Conservation (phyloP, 2,797 vertebrate species). For the Phrynocephalus forsythii region DNA sequence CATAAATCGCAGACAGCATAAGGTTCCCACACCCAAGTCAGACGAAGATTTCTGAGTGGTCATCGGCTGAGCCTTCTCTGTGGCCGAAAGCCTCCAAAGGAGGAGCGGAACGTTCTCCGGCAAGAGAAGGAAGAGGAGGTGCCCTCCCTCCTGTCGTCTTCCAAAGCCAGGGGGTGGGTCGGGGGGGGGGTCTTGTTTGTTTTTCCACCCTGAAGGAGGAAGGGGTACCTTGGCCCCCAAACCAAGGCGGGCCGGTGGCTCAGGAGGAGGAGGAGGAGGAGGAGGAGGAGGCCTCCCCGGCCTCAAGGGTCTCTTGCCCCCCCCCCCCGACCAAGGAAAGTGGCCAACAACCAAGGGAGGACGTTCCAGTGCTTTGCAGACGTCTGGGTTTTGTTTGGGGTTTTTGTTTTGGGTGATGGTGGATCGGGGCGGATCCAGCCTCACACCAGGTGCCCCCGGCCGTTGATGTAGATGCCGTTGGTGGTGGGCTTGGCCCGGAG, state of each 20-base stretch:
- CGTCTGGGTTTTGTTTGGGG: not conserved
- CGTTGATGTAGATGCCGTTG: constrained; percentile 80
- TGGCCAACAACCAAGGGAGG: not conserved
- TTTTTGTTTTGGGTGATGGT: not conserved
- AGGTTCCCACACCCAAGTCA: no score
- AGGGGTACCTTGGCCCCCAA: no score
- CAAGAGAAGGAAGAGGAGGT: not conserved
- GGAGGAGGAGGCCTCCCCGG: not conserved
- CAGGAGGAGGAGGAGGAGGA: not conserved
- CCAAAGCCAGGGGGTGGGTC: not conserved
- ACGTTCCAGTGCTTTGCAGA: not conserved
- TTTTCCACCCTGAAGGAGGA: not conserved
- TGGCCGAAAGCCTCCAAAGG: no score
- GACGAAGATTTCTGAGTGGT: no score
- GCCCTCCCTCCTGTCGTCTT: not conserved
- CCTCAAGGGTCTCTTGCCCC: not conserved
- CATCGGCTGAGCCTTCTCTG: no score
- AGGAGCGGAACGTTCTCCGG: not conserved
- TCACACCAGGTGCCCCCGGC: constrained; percentile 91
- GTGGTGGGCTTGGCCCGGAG: constrained; percentile 81
- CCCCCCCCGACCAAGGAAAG: not conserved
- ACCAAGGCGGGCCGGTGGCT: not conserved
- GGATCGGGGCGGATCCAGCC: not conserved
- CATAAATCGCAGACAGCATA: no score
- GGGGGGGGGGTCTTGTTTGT: no score